phyloP scores from a whole-genome alignment of 2,888 invertebrate species.

The Tetrapedia diversipes region DNA sequence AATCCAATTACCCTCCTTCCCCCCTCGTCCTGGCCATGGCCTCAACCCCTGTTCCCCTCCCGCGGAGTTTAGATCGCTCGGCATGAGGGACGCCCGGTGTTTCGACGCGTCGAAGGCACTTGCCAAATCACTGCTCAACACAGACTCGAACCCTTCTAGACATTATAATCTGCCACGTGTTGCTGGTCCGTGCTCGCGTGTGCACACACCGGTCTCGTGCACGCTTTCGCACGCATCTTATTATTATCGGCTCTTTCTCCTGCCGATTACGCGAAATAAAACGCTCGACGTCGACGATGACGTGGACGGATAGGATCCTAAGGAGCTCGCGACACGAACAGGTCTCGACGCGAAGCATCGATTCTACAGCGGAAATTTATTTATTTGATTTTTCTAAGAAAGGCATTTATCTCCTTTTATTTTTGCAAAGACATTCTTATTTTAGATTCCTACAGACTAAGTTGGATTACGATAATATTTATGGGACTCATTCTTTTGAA shows the following conservation, averaged over 20 bases:
- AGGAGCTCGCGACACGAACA: neutral
- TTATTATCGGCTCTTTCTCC: slow-evolving; percentile 36
- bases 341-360: slow-evolving; percentile 12
- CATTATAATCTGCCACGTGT: slow-evolving; percentile 77
- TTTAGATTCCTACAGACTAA: too few relatives aligned
- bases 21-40: slow-evolving; percentile 35
- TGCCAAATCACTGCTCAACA: slow-evolving; percentile 59
- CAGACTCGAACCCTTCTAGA: slow-evolving; percentile 40
- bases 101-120: slow-evolving; percentile 56
- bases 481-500: too few relatives aligned
- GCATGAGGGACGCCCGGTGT: slow-evolving; percentile 34
- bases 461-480: too few relatives aligned
- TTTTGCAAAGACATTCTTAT: too few relatives aligned
- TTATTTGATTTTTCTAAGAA: too few relatives aligned
- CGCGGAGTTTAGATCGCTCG: slow-evolving; percentile 26
- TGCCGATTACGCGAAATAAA: slow-evolving; percentile 30
- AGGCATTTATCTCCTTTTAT: too few relatives aligned
- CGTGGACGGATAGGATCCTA: neutral
- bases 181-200: slow-evolving; percentile 68
- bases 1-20: slow-evolving; percentile 52
- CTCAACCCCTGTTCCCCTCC: slow-evolving; percentile 43
- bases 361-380: neutral
- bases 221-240: slow-evolving; percentile 48
- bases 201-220: slow-evolving; percentile 17
- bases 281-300: neutral